These are phyloP conservation scores for Rhinogobius similis DNA, from an alignment of 2,113 vertebrate species.

Conservation along the genomic window DNA sequence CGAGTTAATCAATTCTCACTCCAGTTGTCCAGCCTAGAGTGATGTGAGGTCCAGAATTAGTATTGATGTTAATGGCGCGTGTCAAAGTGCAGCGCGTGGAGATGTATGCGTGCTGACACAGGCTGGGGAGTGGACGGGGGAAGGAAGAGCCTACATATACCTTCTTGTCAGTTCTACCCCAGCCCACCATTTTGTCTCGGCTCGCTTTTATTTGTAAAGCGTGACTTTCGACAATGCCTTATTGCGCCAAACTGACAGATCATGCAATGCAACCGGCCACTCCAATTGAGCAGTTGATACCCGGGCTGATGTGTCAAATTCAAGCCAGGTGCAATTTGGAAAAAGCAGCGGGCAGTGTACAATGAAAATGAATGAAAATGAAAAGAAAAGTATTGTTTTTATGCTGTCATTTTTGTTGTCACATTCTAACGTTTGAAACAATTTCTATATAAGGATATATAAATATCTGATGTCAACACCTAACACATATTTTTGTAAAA, in stretches of 20 bases:
- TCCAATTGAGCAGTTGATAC: constrained; percentile 67
- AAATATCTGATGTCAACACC: no score
- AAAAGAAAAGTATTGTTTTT: neutral
- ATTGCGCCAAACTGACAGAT: constrained; percentile 69
- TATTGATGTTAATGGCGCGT: constrained; percentile 18
- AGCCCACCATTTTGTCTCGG: constrained; percentile 61
- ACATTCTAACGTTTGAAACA: no score
- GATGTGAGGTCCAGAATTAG: constrained; percentile 9
- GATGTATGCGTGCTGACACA: constrained; percentile 48
- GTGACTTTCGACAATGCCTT: constrained; percentile 69
- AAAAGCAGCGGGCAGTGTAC: neutral
- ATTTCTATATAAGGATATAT: no score
- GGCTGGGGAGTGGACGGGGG: constrained; percentile 54
- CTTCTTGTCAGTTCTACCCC: constrained; percentile 59
- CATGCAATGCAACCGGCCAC: constrained; percentile 60
- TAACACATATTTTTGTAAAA: no score
- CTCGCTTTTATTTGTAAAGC: constrained; percentile 58
- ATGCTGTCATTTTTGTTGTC: no score
- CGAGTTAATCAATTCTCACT: constrained; percentile 29
- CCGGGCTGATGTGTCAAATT: constrained; percentile 58
- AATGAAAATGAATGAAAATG: neutral
- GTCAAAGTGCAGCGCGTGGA: constrained; percentile 27
- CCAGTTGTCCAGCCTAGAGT: constrained; percentile 18
- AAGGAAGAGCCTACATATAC: constrained; percentile 43
- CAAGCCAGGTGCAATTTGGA: constrained; percentile 35